These are phyloP conservation scores for Melanotaenia maccullochi DNA, from an alignment of 2,797 vertebrate species.

Conservation along the genomic window DNA sequence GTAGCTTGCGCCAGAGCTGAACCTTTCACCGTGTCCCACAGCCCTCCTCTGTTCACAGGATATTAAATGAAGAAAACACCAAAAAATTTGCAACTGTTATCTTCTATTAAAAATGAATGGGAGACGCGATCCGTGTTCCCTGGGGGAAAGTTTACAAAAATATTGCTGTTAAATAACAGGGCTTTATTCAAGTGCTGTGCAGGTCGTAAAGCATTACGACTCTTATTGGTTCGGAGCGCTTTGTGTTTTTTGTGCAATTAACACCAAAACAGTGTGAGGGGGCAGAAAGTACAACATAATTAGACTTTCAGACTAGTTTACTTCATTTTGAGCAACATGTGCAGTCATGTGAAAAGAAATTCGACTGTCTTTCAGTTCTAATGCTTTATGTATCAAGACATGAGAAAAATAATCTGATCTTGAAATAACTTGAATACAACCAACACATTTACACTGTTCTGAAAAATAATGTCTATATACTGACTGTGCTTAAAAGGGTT, in stretches of 20 bases:
- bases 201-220: slow-evolving; percentile 4
- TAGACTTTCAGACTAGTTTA: not conserved
- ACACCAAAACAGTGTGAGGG: not conserved
- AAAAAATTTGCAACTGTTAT: slow-evolving; percentile 25
- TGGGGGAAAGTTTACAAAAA: slow-evolving; percentile 8
- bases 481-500: too few species aligned
- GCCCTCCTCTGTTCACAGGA: slow-evolving; percentile 35
- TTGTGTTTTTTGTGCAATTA: slow-evolving; percentile 6
- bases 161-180: slow-evolving; percentile 18
- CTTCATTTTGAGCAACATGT: not conserved
- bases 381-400: not conserved
- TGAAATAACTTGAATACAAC: not conserved
- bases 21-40: slow-evolving; percentile 17
- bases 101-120: slow-evolving; percentile 27
- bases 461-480: too few species aligned
- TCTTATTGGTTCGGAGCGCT: not conserved
- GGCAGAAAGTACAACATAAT: not conserved
- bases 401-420: not conserved
- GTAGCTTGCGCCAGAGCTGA: slow-evolving; percentile 24
- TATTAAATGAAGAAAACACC: slow-evolving; percentile 21
- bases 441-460: not conserved
- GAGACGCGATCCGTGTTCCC: slow-evolving; percentile 5
- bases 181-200: slow-evolving; percentile 10
- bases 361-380: not conserved
- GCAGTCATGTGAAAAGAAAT: not conserved